A percentile compares a stretch with the other conserved stretches of the same genome.
phyloP scores from a whole-genome alignment of 2,113 vertebrate species.

The Podilymbus podiceps region DNA sequence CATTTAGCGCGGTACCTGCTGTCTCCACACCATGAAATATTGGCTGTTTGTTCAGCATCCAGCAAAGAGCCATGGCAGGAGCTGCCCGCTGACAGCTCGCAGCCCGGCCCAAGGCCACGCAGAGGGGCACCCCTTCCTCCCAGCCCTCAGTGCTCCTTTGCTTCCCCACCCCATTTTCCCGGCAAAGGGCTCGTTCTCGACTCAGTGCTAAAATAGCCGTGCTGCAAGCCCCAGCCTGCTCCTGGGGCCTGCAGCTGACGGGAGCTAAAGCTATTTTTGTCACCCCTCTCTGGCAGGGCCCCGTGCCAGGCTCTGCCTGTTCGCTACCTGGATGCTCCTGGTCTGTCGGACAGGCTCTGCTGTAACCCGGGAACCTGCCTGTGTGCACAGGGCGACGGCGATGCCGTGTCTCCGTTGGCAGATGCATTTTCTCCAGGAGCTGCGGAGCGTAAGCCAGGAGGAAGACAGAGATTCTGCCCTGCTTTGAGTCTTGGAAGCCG shows the following conservation, averaged over 20 bases:
- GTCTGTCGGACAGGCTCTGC: not conserved
- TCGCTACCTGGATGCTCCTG: not conserved
- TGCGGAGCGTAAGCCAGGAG: rapidly evolving
- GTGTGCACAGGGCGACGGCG: rapidly evolving
- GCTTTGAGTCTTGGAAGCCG: rapidly evolving
- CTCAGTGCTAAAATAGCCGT: not conserved
- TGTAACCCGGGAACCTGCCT: rapidly evolving
- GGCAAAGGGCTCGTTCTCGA: rapidly evolving
- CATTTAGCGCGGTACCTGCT: not conserved
- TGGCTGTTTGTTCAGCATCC: not conserved
- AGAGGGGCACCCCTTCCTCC: not conserved
- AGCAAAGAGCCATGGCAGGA: rapidly evolving
- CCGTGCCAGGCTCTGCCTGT: not conserved
- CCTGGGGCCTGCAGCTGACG: rapidly evolving
- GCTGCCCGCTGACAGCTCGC: not conserved
- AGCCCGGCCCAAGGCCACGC: not conserved
- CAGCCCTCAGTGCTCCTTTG: rapidly evolving
- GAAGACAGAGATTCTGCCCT: not conserved
- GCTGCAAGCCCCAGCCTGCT: not conserved
- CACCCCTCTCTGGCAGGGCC: not conserved
- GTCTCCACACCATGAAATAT: not conserved
- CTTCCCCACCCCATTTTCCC: not conserved
- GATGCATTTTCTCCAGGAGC: not conserved
- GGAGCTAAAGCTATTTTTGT: not conserved
- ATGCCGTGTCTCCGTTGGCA: rapidly evolving